A percentile compares a stretch with the other conserved stretches of the same genome.
phyloP scores from a whole-genome alignment of 1,140 invertebrate species.

The Portunus trituberculatus region DNA sequence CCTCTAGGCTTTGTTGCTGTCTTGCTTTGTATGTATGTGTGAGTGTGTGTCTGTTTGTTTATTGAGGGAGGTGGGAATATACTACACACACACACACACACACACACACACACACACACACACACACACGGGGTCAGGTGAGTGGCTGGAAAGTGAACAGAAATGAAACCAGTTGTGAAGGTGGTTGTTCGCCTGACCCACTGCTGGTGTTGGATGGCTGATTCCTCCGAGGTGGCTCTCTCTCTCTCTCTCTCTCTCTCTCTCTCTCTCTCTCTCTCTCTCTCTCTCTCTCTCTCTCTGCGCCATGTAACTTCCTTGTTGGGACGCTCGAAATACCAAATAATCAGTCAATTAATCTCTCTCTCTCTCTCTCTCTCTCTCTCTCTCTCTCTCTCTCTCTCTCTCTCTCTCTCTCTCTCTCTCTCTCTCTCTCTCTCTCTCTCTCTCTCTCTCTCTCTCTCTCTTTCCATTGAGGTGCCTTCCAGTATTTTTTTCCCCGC shows the following conservation, averaged over 20 bases:
- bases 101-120: neutral
- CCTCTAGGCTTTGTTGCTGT: neutral
- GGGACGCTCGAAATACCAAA: too few species aligned
- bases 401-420: neutral
- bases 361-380: slow-evolving; percentile 27
- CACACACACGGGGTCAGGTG: slow-evolving; percentile 22
- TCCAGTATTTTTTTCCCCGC: neutral
- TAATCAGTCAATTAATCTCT: too few species aligned
- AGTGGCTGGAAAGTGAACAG: slow-evolving; percentile 35
- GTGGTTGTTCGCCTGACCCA: slow-evolving; percentile 22
- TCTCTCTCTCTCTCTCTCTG: neutral
- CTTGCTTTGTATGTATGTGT: neutral
- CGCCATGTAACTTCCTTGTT: too few species aligned
- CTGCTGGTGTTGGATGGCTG: neutral
- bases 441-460: slow-evolving; percentile 22
- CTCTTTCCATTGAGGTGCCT: slow-evolving; percentile 5
- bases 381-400: slow-evolving; percentile 47
- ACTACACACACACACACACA: neutral
- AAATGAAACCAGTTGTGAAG: slow-evolving; percentile 51
- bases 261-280: slow-evolving; percentile 9
- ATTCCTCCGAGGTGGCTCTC: neutral
- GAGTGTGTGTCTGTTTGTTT: neutral
- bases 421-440: neutral
- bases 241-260: slow-evolving; percentile 22
- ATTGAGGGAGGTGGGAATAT: too few species aligned